Base-by-base conservation (phyloP, 2,113 vertebrate species). In the Serinus canaria region DNA sequence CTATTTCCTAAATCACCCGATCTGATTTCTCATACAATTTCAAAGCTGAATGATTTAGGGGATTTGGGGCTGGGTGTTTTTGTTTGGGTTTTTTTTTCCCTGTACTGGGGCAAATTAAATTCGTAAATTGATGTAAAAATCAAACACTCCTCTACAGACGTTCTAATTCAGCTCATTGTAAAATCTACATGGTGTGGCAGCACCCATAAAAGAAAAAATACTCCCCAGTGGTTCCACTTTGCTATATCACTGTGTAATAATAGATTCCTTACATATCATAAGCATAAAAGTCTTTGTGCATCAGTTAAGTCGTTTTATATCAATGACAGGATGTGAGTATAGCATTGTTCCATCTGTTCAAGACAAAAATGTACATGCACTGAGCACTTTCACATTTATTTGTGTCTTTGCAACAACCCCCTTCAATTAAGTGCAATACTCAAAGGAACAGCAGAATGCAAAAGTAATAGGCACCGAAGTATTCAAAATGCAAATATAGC, bases 321-420 rank as follows among this genome's bases (percentile, higher is more conserved):
- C 62, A 90, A 67, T 76, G 72, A 69, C 62, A 95, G 53, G 76
- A 88, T 8, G 6, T 79, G n/a, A 24, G 50, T 70, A 91, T 39
- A 88, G 28, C 31, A 39, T 81, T 91, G 31, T 43, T 93, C 92
- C 90, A 86, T 94, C 94, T 97, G 90, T 77, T 96, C 64, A 28
- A 76, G 60, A 81, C 28, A 68, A 75, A 95, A 96, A 83, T 35
- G 10, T 60, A 67, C 68, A 87, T n/a, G 18, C 31, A 47, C 10
- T n/a, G 35, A 90, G 47, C 4, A 31, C 74, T 94, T 83, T 90
- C 83, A 84, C 39, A 23, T 81, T 95, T 95, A 73, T 83, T 93
- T 89, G 2, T 66, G 23, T 88, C 72, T 77, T 4, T 47, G 22
- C 50, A 91, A 91, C n/a, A 89, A 75, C 7, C 21, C 50, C 35